Evolutionary conservation across 2,113 vertebrate genomes (phyloP).

Genomic region (Columba janthina): DNA sequence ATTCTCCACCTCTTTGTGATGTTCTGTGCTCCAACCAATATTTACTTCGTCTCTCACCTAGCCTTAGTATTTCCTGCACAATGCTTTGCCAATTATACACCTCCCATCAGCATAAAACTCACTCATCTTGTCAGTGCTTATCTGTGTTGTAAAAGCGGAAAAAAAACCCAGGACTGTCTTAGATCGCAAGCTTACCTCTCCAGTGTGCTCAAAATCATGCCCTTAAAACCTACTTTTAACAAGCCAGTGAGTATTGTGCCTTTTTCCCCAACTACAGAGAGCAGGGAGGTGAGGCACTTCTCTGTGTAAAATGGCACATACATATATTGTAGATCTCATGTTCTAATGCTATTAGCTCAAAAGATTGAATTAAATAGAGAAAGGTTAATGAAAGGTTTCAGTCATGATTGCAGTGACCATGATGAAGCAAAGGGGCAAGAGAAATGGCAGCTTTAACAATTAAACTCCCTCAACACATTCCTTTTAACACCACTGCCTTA

Average conservation of each 20-base stretch:
- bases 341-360: conserved; percentile 67
- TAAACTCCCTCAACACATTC: conserved; percentile 59
- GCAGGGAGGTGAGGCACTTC: conserved; percentile 18
- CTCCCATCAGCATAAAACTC: not conserved
- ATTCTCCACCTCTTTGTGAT: not conserved
- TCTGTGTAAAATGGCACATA: conserved; percentile 6
- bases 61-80: not conserved
- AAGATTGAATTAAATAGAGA: conserved; percentile 71
- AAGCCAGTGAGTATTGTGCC: not conserved
- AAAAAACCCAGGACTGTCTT: not conserved
- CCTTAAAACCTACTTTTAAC: not conserved
- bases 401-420: conserved; percentile 61
- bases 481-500: conserved; percentile 59
- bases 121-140: not conserved
- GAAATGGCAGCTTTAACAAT: conserved; percentile 69
- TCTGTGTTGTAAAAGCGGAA: not conserved
- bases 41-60: not conserved
- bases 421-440: conserved; percentile 65
- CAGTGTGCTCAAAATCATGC: not conserved
- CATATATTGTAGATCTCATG: conserved; percentile 37
- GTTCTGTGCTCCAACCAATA: not conserved
- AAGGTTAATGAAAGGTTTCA: conserved; percentile 77
- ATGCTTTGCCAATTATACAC: not conserved
- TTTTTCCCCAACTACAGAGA: not conserved
- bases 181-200: not conserved